Percentiles rank a stretch among this genome's conserved stretches.
phyloP scores from a whole-genome alignment of 92 coral and sea anemone species.

The Parazoanthus atlanticus region DNA sequence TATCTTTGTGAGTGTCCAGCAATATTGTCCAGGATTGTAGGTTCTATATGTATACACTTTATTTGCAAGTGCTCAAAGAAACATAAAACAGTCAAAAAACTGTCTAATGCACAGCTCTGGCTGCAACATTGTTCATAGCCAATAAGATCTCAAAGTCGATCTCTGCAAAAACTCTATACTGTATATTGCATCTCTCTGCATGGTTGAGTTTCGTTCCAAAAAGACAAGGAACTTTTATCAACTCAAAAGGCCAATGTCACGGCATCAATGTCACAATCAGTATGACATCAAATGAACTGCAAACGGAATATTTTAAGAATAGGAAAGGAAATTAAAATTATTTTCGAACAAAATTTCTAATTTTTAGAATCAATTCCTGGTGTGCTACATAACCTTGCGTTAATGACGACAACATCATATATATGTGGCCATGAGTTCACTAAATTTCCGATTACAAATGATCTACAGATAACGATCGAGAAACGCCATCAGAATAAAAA shows the following conservation, averaged over 20 bases:
- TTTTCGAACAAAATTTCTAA: background rate
- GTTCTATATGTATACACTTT: too few species aligned
- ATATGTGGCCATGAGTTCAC: too few species aligned
- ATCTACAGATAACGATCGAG: background rate
- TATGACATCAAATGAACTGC: background rate
- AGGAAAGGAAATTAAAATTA: background rate
- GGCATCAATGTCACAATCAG: background rate
- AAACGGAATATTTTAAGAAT: background rate
- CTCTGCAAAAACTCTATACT: too few species aligned
- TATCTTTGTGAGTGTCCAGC: too few species aligned
- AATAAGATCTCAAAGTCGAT: too few species aligned
- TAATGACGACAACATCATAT: too few species aligned
- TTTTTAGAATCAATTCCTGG: background rate
- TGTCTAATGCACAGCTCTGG: too few species aligned
- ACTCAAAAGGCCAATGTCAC: background rate
- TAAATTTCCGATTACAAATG: background rate
- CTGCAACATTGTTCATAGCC: too few species aligned
- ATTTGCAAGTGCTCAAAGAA: too few species aligned
- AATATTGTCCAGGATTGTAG: too few species aligned
- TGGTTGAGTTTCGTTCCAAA: background rate
- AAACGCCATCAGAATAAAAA: background rate
- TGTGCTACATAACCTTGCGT: background rate
- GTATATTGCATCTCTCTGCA: constrained; percentile 21
- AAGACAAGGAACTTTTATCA: background rate
- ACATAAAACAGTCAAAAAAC: too few species aligned